A percentile compares a stretch with the other conserved stretches of the same genome.
Evolutionary conservation across 2,888 invertebrate species (phyloP).

Genomic region (Chloroclysta siterata): DNA sequence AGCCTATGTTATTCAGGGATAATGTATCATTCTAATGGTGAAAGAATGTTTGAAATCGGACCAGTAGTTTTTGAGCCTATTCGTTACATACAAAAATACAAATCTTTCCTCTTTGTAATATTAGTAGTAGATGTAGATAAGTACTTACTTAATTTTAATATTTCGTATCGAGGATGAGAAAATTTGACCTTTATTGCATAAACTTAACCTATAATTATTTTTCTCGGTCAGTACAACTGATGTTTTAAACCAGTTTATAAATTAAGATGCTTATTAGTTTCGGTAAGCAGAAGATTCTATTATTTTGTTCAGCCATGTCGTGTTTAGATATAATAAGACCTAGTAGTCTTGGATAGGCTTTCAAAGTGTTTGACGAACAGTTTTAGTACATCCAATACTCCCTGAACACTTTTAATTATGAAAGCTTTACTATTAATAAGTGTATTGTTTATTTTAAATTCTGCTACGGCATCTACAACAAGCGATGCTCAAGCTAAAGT

Average conservation of each 20-base stretch:
- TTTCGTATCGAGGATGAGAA: background rate
- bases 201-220: background rate
- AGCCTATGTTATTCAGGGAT: too few relatives aligned
- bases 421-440: conserved; percentile 18
- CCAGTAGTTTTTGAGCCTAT: too few relatives aligned
- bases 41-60: too few relatives aligned
- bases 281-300: background rate
- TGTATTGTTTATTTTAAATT: conserved; percentile 6
- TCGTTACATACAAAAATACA: too few relatives aligned
- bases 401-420: conserved; percentile 3
- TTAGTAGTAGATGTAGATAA: too few relatives aligned
- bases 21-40: too few relatives aligned
- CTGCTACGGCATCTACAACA: conserved; percentile 8
- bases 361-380: background rate
- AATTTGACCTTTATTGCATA: background rate
- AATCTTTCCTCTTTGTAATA: too few relatives aligned
- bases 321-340: background rate
- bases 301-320: background rate
- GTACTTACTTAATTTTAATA: too few relatives aligned
- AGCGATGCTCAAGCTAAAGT: conserved; percentile 28
- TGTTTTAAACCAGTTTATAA: background rate
- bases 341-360: background rate
- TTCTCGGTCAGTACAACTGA: background rate
- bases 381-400: background rate
- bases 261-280: background rate